Conservation (phyloP, 1,140 invertebrate species). For the Drosophila pseudoananassae region DNA sequence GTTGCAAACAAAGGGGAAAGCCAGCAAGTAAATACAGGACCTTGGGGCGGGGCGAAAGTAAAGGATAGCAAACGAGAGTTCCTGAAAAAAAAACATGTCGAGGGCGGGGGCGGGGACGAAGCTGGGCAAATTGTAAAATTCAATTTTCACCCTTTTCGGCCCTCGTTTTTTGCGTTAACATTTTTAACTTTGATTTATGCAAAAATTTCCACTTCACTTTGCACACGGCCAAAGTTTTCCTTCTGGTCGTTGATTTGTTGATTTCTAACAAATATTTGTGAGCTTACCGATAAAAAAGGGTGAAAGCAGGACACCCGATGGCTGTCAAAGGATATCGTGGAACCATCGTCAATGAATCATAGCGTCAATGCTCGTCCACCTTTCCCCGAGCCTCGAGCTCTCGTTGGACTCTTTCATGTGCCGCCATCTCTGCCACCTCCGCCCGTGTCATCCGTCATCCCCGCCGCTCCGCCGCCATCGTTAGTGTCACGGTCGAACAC, state of each 20-base stretch:
- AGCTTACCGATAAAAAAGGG: constrained; percentile 57
- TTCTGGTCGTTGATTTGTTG: constrained; percentile 65
- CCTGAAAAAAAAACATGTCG: constrained; percentile 8
- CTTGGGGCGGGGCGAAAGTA: constrained; percentile 30
- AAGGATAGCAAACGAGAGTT: constrained; percentile 40
- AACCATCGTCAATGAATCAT: constrained; percentile 70
- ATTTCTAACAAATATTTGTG: constrained; percentile 76
- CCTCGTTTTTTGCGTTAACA: constrained; percentile 61
- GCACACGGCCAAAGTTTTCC: constrained; percentile 51
- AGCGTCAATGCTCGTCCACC: constrained; percentile 45
- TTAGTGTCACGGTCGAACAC: constrained; percentile 56
- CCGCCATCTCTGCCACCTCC: constrained; percentile 55
- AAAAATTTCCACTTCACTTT: constrained; percentile 79
- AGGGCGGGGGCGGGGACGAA: constrained; percentile 1
- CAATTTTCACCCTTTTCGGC: constrained; percentile 63
- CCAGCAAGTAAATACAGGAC: constrained; percentile 69
- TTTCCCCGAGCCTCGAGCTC: constrained; percentile 7
- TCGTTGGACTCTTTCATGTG: constrained; percentile 49
- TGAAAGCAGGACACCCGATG: constrained; percentile 46
- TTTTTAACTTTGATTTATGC: constrained; percentile 81
- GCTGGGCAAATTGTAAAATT: constrained; percentile 69
- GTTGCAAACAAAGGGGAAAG: constrained; percentile 53
- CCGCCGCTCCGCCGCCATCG: constrained; percentile 12
- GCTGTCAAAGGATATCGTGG: constrained; percentile 42
- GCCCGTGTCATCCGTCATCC: not conserved